Evolutionary conservation across 2,888 invertebrate genomes (phyloP), one percentile per base, ranked within the genome.

Genomic region (Tachina grossa): DNA sequence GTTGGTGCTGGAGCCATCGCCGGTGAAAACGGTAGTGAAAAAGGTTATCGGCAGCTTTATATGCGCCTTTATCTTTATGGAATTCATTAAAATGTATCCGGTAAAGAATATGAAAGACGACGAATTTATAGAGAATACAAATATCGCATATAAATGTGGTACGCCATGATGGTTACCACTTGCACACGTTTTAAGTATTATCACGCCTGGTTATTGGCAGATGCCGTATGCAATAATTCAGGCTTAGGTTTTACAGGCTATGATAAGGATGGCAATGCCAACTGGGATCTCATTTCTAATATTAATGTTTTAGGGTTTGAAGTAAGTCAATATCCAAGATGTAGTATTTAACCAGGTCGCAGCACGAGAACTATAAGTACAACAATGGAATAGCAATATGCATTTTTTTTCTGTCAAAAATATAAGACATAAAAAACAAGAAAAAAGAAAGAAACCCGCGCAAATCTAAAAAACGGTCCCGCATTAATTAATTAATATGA

Each of bases 141-240:
- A 94, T 19, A 91, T 95, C 68, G 85, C 94, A 45, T 94, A 95
- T 88, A 96, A 93, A 95, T 97, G 90, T 95, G 96, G 92, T 98
- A 96, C 93, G 93, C 97, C 87, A 93, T 95, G 89, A 93, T 95
- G 87, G 95, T 96, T 63, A 97, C 97, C 72, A 94, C 97, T 88
- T 94, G 97, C 85, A 96, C 96, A 84, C 95, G 98, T 88, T 96
- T 96, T 93, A 98, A 98, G 94, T 99, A 98, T 94, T 98, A 98
- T 93, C 97, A 98, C 92, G 98, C 98, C n/a, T 99, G 98, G 98
- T 94, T 97, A 81, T 94, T 98, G 89, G 97, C 98, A 9, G 99
- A 99, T 92, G 97, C 98, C 1, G 96, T 98, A 88, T 98, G 98
- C 92, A 98, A 99, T 93, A 97, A 97, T 91, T 97, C 97, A 22